Base-by-base conservation (phyloP, 2,888 invertebrate genomes). In the Dynastes grantii region DNA sequence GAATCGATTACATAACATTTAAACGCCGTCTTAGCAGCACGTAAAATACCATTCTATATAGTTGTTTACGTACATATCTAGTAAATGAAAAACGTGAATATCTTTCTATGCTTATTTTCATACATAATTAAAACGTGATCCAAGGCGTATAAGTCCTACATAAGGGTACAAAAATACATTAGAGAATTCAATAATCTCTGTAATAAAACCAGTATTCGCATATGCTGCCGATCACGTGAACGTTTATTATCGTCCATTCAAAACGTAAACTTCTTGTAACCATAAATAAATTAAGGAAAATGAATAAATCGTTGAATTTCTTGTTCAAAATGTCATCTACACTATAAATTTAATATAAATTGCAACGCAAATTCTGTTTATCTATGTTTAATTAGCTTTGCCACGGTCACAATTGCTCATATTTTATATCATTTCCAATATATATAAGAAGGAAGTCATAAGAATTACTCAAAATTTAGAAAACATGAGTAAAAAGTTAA, bases 101-200 rank as follows among this genome's bases (percentile, higher is more conserved):
- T 40, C 16, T 58, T 32, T 55, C 27, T 51, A 68, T 13, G 51
- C 27, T 73, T 58, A 68, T 68, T 68, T 29, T 22, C 16, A 70
- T 32, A 53, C 3, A 37, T 61, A 58, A 58, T 73, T 73, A 55
- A 73, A 73, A 73, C 73, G 73, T 73, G 73, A 55, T 73, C 51
- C 37, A 16, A 73, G 2, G 64, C 32, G 37, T 37, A 64, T 37
- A 64, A 32, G 32, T 32, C 27, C 29, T 32, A 63, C 37, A 22
- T 22, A 32, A 11, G 64, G n/a, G n/a, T n/a, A n/a, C n/a, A n/a
- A n/a, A n/a, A n/a, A n/a, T n/a, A n/a, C n/a, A n/a, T n/a, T n/a
- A n/a, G 37, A 71, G 55, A 58, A 55, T 40, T 37, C 37, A 58
- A 73, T 61, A 73, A 61, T 61, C 73, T 58, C 58, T 61, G 40